Evolutionary conservation across 2,797 vertebrate genomes (phyloP).

Genomic region (Myiotriccus ornatus): DNA sequence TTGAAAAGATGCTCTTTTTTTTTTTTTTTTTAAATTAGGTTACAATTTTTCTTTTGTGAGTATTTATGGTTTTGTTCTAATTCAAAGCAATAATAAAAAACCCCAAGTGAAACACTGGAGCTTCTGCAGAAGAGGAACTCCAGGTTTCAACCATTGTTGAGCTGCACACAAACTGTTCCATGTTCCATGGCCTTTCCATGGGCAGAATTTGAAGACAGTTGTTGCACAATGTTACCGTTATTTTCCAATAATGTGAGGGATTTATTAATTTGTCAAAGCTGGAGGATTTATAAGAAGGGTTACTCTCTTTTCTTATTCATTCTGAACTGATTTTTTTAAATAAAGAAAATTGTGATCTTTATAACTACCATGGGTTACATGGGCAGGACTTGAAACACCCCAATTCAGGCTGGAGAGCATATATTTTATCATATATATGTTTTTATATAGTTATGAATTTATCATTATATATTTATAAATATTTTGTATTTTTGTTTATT

Average conservation of each 20-base stretch:
- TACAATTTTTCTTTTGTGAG: neutral
- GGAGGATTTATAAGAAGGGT: neutral
- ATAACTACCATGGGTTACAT: neutral
- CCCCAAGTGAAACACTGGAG: neutral
- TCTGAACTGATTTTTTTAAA: neutral
- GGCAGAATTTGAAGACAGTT: neutral
- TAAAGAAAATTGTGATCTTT: neutral
- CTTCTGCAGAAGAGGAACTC: neutral
- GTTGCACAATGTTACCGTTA: neutral
- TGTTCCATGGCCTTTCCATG: neutral
- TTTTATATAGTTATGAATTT: neutral
- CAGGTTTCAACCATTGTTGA: neutral
- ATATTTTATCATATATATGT: neutral
- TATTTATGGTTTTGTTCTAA: neutral
- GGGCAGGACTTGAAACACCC: neutral
- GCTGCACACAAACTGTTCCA: neutral
- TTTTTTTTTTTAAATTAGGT: neutral
- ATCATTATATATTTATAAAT: neutral
- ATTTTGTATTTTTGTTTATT: no score
- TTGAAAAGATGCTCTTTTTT: neutral
- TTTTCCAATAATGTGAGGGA: neutral
- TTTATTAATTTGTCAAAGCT: neutral
- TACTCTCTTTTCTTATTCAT: neutral
- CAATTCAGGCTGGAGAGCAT: neutral
- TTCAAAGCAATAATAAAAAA: neutral